Evolutionary conservation across 2,888 invertebrate species (phyloP).

Genomic region (Amphipoea lucens): DNA sequence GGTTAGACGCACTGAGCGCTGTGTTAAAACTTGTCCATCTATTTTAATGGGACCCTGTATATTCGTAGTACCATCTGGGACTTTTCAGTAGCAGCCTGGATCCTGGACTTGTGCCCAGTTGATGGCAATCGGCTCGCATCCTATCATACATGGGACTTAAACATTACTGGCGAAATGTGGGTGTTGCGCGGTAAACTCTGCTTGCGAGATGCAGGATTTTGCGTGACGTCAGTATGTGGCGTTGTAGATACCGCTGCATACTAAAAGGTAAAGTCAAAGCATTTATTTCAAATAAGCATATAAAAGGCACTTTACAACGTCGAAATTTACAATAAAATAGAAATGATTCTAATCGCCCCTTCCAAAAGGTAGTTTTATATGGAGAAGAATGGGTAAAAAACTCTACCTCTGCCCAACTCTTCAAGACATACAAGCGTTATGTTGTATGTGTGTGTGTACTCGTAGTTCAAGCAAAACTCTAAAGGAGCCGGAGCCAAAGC

Average conservation of each 20-base stretch:
- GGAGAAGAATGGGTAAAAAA: not conserved
- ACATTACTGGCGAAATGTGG: not conserved
- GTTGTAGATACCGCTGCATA: no score
- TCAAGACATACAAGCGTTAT: not conserved
- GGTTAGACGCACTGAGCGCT: no score
- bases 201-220: no score
- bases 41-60: no score
- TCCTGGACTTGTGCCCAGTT: not conserved
- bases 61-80: no score
- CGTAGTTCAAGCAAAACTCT: not conserved
- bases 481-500: not conserved
- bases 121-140: not conserved
- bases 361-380: not conserved
- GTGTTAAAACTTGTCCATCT: no score
- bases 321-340: not conserved
- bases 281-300: no score
- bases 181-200: no score
- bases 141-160: not conserved
- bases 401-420: not conserved
- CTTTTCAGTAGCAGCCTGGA: not conserved
- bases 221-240: no score
- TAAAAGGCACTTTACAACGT: not conserved
- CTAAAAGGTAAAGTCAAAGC: no score
- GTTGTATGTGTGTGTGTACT: not conserved
- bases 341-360: not conserved